phyloP scores from a whole-genome alignment of 2,888 invertebrate species.

The Eudemis profundana region DNA sequence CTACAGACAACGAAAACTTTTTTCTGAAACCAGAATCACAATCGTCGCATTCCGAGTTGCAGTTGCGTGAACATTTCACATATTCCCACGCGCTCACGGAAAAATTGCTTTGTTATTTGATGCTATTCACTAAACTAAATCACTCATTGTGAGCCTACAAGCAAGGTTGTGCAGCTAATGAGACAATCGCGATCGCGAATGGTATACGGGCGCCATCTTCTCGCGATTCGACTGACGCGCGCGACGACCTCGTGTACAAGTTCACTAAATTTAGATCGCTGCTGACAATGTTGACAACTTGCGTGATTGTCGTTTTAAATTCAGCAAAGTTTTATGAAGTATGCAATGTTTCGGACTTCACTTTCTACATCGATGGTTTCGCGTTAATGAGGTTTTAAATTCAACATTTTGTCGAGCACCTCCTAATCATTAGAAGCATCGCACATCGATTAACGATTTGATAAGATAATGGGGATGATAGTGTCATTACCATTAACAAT shows the following conservation, averaged over 20 bases:
- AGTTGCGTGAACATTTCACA: slow-evolving; percentile 51
- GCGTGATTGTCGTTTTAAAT: slow-evolving; percentile 29
- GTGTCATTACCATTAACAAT: neutral
- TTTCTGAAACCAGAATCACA: slow-evolving; percentile 28
- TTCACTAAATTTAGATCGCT: slow-evolving; percentile 72
- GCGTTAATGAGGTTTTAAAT: neutral
- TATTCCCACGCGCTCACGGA: slow-evolving; percentile 62
- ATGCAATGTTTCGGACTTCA: neutral
- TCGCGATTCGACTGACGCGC: slow-evolving; percentile 69
- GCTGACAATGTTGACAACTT: slow-evolving; percentile 59
- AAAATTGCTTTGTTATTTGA: slow-evolving; percentile 57
- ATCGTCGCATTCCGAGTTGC: slow-evolving; percentile 49
- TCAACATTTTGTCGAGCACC: neutral
- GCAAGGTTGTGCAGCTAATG: slow-evolving; percentile 71
- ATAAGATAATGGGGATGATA: neutral
- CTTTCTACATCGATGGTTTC: slow-evolving; percentile 11
- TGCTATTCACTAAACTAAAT: slow-evolving; percentile 61
- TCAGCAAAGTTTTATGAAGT: slow-evolving; percentile 21
- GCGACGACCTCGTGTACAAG: slow-evolving; percentile 69
- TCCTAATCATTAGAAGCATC: neutral
- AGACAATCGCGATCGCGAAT: slow-evolving; percentile 67
- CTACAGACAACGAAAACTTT: slow-evolving; percentile 41
- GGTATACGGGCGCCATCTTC: slow-evolving; percentile 70
- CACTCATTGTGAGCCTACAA: slow-evolving; percentile 70
- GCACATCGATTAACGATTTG: neutral